These are phyloP conservation scores for Oikopleura vanhoeffeni DNA, from an alignment of 23 tunicate species.

Conservation along the genomic window DNA sequence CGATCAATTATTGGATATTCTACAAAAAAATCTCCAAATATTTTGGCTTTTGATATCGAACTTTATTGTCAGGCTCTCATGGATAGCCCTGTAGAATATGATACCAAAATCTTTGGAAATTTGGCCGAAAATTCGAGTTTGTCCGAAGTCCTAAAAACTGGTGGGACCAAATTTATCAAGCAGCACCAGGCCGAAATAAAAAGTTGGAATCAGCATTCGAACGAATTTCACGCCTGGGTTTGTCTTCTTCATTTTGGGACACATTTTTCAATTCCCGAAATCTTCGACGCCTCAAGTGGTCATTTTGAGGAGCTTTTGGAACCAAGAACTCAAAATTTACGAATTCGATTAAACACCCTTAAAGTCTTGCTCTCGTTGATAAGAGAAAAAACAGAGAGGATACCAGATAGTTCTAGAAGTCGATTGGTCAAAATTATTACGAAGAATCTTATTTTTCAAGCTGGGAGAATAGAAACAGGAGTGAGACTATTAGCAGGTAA, in stretches of 20 bases:
- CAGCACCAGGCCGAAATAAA: not conserved
- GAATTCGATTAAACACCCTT: not conserved
- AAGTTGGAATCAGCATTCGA: constrained; percentile 2
- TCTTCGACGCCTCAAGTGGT: not conserved
- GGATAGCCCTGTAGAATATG: not conserved
- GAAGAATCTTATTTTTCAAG: not conserved
- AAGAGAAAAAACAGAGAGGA: not conserved
- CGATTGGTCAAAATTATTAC: not conserved
- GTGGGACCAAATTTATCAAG: not conserved
- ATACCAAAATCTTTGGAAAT: not conserved
- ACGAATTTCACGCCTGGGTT: not conserved
- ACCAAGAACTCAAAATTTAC: not conserved
- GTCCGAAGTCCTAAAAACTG: not conserved
- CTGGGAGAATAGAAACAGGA: not conserved
- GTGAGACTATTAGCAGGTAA: not conserved
- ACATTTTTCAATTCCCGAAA: not conserved
- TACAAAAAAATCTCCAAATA: not conserved
- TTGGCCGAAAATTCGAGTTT: not conserved
- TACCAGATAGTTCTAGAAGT: not conserved
- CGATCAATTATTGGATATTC: not conserved
- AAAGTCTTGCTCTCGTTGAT: not conserved
- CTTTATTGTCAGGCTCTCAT: not conserved
- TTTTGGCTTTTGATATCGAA: not conserved
- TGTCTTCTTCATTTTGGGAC: not conserved
- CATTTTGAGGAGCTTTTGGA: not conserved